Percentiles rank a stretch among this genome's conserved stretches.
These are phyloP conservation scores for Staurois parvus DNA, from an alignment of 2,797 vertebrate species.

Conservation along the genomic window DNA sequence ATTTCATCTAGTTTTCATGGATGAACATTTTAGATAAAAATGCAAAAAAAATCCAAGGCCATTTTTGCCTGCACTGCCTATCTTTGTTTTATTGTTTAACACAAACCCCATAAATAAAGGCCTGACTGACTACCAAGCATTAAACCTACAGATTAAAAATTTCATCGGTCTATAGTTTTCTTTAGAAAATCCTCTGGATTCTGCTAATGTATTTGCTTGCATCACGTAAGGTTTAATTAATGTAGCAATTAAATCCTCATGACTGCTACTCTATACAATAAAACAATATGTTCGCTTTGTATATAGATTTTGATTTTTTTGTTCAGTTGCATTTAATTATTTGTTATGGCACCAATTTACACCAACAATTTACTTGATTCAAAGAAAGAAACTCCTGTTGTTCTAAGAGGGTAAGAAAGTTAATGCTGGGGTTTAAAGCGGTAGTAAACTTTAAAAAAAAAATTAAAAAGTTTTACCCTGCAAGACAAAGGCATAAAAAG, in stretches of 20 bases:
- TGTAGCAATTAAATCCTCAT: background rate
- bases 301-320: background rate
- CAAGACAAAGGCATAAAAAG: too few relatives aligned
- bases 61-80: background rate
- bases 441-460: too few relatives aligned
- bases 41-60: background rate
- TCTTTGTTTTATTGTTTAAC: constrained; percentile 1
- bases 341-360: background rate
- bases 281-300: constrained; percentile 7
- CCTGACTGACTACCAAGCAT: background rate
- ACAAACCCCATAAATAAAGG: background rate
- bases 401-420: too few relatives aligned
- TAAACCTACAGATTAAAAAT: background rate
- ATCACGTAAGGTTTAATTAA: constrained; percentile 8
- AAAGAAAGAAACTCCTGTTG: too few relatives aligned
- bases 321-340: background rate
- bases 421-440: too few relatives aligned
- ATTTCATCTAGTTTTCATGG: background rate
- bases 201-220: background rate
- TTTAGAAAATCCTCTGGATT: background rate
- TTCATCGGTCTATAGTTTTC: background rate
- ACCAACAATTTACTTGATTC: too few relatives aligned
- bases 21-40: background rate
- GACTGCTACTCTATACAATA: background rate
- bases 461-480: too few relatives aligned